Conservation (phyloP, 2,797 vertebrate species). For the Periophthalmus magnuspinnatus region DNA sequence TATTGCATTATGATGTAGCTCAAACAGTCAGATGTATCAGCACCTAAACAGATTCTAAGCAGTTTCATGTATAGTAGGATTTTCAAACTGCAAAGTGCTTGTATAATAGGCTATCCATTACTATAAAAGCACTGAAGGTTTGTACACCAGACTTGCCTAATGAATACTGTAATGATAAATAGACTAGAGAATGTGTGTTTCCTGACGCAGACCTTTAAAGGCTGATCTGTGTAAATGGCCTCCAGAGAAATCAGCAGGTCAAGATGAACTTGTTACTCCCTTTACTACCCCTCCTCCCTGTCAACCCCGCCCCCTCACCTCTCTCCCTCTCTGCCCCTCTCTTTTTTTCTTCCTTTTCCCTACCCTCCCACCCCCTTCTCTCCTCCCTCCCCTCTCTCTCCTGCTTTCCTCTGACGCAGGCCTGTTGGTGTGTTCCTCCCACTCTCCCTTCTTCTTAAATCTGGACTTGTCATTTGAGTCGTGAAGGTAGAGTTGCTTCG, state of each 20-base stretch:
- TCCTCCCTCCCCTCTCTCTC: constrained; percentile 2
- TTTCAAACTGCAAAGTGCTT: background rate
- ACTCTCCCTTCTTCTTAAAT: constrained; percentile 27
- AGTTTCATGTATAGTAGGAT: no score
- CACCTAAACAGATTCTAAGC: no score
- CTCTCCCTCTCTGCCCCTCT: constrained; percentile 16
- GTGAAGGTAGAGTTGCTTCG: constrained; percentile 58
- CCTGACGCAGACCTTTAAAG: constrained; percentile 18
- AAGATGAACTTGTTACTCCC: constrained; percentile 39
- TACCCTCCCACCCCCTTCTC: no score
- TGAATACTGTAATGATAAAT: background rate
- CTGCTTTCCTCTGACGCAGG: constrained; percentile 26
- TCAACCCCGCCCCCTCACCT: constrained; percentile 8
- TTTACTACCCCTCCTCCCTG: background rate
- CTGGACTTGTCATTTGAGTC: constrained; percentile 36
- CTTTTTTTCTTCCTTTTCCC: background rate
- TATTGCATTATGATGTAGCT: no score
- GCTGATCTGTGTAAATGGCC: constrained; percentile 16
- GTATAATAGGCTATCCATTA: background rate
- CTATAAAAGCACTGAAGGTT: background rate
- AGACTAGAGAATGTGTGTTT: background rate
- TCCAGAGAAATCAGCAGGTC: constrained; percentile 44
- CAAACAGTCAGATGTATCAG: no score
- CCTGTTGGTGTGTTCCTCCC: constrained; percentile 1
- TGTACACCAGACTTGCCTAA: background rate